Base-by-base conservation (phyloP, 2,113 vertebrate species). In the Solea senegalensis region DNA sequence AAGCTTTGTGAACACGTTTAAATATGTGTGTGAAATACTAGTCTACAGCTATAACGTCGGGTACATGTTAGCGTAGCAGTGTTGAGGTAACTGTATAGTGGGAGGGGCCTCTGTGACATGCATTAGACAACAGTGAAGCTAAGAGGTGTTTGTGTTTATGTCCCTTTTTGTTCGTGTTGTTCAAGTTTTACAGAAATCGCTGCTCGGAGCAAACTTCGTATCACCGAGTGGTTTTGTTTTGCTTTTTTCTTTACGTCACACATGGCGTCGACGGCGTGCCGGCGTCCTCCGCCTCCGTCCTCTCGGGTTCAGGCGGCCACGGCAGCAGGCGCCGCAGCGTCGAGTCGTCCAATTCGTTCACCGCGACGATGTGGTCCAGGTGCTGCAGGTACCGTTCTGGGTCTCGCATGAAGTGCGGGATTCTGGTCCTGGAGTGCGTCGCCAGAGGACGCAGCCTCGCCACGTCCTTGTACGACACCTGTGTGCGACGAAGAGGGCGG, bases 391-490 rank as follows among this genome's bases (percentile, higher is more conserved):
- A 99, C 0, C 93, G 93, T 15, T 89, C 94, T 86, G 94, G 91
- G 80, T 98, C 96, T 70, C 93, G 95, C 96, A 98, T 98, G 94
- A 99, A 99, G 82, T 98, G 96, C 0, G 97, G 97, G 79, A 98
- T 95, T 28, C 95, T 94, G 16, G 95, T 89, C 44, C 94, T 91
- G 10, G 91, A 87, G 64, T 96, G 91, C 0, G 92, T 91, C 0
- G 96, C 96, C 3, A 93, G 84, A 7, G 90, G 86, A 43, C 94
- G 94, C 55, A 99, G 93, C n/a, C 89, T 81, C 65, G 96, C 96
- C 72, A 97, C 94, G 26, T 98, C 97, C 72, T 98, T 96, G 0
- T 92, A 98, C 48, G 97, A 98, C 46, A 99, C 97, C 97, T 98
- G 84, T 34, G 34, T 21, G 21, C 21, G 21, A 21, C 21, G 1